phyloP scores from a whole-genome alignment of 1,140 invertebrate genomes.

The Cotesia chilonis region DNA sequence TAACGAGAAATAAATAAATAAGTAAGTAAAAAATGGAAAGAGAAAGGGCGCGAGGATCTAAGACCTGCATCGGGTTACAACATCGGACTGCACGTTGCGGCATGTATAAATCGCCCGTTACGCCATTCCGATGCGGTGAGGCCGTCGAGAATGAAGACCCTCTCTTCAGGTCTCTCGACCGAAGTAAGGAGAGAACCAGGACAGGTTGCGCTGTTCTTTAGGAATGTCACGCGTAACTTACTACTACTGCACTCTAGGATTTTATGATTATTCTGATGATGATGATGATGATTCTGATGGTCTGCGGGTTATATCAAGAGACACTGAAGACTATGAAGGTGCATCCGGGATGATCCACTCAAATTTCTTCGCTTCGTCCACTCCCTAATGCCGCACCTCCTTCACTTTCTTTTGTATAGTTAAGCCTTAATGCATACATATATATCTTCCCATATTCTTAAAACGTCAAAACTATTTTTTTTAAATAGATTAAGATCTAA shows the following conservation, averaged over 20 bases:
- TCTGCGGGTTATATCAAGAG: constrained; percentile 10
- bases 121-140: constrained; percentile 37
- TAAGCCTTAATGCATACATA: neutral
- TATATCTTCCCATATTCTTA: too few species aligned
- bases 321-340: constrained; percentile 21
- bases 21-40: constrained; percentile 33
- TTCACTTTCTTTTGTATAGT: constrained; percentile 23
- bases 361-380: constrained; percentile 20
- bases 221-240: constrained; percentile 36
- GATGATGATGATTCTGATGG: neutral
- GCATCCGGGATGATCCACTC: constrained; percentile 34
- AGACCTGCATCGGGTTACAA: constrained; percentile 39
- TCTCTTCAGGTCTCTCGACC: constrained; percentile 3
- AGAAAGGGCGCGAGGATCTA: constrained; percentile 39
- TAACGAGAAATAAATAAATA: constrained; percentile 2
- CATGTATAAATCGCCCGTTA: constrained; percentile 39
- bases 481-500: too few species aligned
- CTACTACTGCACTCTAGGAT: constrained; percentile 14
- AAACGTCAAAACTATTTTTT: too few species aligned
- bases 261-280: neutral
- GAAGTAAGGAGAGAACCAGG: constrained; percentile 30
- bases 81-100: constrained; percentile 38
- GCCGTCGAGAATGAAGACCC: constrained; percentile 30
- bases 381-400: constrained; percentile 24
- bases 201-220: constrained; percentile 36